Evolutionary conservation across 2,888 invertebrate genomes (phyloP).

Genomic region (Pharmacophagus antenor): DNA sequence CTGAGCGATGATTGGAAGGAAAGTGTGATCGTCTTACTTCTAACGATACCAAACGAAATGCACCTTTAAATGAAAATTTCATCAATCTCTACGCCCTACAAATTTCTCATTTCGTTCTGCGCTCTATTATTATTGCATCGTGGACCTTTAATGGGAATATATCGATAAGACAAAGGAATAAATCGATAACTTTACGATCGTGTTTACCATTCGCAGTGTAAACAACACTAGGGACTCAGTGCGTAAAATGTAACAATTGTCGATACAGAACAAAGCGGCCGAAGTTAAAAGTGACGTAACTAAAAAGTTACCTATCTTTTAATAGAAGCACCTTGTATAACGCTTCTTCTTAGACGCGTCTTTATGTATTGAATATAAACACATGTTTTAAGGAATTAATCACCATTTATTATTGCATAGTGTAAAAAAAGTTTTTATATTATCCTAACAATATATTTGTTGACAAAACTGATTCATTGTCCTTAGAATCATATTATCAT

Average conservation of each 20-base stretch:
- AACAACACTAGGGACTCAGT: slow-evolving; percentile 26
- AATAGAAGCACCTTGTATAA: slow-evolving; percentile 14
- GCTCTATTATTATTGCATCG: slow-evolving; percentile 42
- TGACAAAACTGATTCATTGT: slow-evolving; percentile 12
- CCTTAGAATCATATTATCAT: slow-evolving; percentile 1
- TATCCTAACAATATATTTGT: background rate
- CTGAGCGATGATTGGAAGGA: slow-evolving; percentile 49
- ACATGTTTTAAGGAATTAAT: background rate
- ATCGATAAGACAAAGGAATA: slow-evolving; percentile 51
- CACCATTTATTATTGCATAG: background rate
- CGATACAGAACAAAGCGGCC: slow-evolving; percentile 19
- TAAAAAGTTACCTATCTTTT: slow-evolving; percentile 19
- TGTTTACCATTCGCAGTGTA: slow-evolving; percentile 40
- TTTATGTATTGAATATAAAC: no score
- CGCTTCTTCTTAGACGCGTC: slow-evolving; percentile 18
- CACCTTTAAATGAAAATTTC: slow-evolving; percentile 15
- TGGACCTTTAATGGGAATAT: slow-evolving; percentile 43
- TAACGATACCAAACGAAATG: slow-evolving; percentile 54
- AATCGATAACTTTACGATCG: slow-evolving; percentile 56
- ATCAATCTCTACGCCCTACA: slow-evolving; percentile 8
- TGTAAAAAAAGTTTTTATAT: background rate
- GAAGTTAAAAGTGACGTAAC: slow-evolving; percentile 17
- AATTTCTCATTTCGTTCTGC: slow-evolving; percentile 9
- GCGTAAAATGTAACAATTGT: slow-evolving; percentile 14
- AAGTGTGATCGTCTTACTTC: slow-evolving; percentile 36